Evolutionary conservation across 2,113 vertebrate genomes (phyloP), one percentile per base, ranked within the genome.

Genomic region (Grantiella picta): DNA sequence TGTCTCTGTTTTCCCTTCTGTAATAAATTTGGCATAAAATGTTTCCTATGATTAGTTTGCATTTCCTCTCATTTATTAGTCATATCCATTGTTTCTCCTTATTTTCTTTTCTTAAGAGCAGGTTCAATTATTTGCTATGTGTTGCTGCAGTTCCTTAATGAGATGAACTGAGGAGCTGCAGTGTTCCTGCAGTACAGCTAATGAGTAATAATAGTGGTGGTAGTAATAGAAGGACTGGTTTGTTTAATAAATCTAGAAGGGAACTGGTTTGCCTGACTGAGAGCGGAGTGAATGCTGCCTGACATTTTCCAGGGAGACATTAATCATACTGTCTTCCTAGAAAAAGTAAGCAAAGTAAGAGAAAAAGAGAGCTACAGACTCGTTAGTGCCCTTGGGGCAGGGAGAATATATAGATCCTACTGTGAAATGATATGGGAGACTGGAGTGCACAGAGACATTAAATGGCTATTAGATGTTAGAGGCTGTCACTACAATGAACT

Each of bases 261-360:
- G 72, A 64, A 42, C 36, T 54, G 35, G 19, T 89, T 44, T 50
- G 71, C 60, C 60, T 86, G 80, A 78, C 61, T 82, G 87, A 22
- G 31, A 85, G 40, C 59, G 28, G 63, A 88, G 60, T 70, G 59
- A 92, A 59, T 81, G 35, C 68, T 66, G 50, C 82, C 45, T 80
- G 82, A 64, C 47, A n/a, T 86, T 95, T 94, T 78, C 69, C 42
- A 86, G 31, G 49, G 80, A 89, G 59, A 60, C 1, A 5, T 92
- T 82, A 69, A 92, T 92, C 66, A 64, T 47, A 59, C 19, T 90
- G 64, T 61, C 65, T 92, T 81, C 64, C 76, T 44, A 52, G 60
- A 89, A 95, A 53, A 93, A 95, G 35, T 73, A 82, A 66, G 11
- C 20, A 86, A 92, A 94, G 64, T 47, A 63, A 81, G 31, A 85